A percentile compares a stretch with the other conserved stretches of the same genome.
Conservation (phyloP, 2,888 invertebrate genomes). For the Dicyrtomina minuta region DNA sequence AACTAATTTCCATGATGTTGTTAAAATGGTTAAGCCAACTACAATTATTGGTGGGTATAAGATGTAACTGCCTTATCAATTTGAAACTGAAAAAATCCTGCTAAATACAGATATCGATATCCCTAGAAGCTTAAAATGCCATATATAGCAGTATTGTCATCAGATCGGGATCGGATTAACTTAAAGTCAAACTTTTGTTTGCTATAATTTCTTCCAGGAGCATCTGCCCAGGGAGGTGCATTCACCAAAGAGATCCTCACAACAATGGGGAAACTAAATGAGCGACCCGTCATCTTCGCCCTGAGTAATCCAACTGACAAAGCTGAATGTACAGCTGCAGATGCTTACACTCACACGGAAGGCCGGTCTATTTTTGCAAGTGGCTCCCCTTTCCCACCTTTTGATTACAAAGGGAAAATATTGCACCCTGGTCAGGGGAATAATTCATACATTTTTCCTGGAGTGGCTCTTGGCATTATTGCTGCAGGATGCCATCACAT, state of each 20-base stretch:
- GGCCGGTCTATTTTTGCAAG: conserved; percentile 91
- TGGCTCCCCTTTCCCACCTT: conserved; percentile 92
- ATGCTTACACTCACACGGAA: conserved; percentile 78
- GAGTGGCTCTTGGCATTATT: conserved; percentile 90
- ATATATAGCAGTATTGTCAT: no score
- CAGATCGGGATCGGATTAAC: no score
- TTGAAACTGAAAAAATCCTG: no score
- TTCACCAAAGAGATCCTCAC: conserved; percentile 32
- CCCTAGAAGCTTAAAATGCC: no score
- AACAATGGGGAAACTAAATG: conserved; percentile 78
- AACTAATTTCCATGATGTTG: conserved; percentile 76
- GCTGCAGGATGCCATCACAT: conserved; percentile 90
- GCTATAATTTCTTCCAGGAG: no score
- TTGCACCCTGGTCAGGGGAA: conserved; percentile 94
- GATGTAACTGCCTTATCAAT: no score
- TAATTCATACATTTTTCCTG: conserved; percentile 97
- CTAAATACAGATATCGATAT: no score
- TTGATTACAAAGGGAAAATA: conserved; percentile 73
- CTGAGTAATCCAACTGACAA: conserved; percentile 96
- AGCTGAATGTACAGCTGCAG: conserved; percentile 97
- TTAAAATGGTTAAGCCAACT: conserved; percentile 78
- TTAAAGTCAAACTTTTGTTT: no score
- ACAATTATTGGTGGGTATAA: conserved; percentile 71
- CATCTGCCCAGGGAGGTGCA: conserved; percentile 33
- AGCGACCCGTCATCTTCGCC: conserved; percentile 91